Evolutionary conservation across 2,797 vertebrate genomes (phyloP).

Genomic region (Notoglanidium macrostoma): DNA sequence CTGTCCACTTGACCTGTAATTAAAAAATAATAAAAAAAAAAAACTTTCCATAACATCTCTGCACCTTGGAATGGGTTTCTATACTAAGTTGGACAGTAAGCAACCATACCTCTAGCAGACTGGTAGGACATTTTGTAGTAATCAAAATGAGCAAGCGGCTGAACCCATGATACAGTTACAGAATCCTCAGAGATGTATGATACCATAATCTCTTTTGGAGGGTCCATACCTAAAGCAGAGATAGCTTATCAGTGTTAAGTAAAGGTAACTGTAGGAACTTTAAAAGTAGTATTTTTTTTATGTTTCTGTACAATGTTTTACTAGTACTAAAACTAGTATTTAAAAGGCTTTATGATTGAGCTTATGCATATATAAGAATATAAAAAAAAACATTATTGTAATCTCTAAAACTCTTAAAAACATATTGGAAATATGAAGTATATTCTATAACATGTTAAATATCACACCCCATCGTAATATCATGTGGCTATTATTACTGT

Average conservation of each 20-base stretch:
- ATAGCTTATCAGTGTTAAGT: neutral
- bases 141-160: constrained; percentile 84
- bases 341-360: neutral
- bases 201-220: constrained; percentile 84
- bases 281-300: neutral
- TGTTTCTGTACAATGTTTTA: neutral
- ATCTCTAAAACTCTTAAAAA: neutral
- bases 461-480: neutral
- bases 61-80: neutral
- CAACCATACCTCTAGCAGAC: constrained; percentile 81
- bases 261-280: neutral
- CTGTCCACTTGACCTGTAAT: constrained; percentile 86
- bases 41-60: neutral
- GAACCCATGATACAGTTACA: constrained; percentile 84
- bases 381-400: no score
- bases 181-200: constrained; percentile 87
- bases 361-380: neutral
- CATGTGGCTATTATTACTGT: neutral
- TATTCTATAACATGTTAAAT: neutral
- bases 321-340: neutral
- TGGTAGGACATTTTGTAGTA: constrained; percentile 92
- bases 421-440: neutral
- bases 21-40: neutral
- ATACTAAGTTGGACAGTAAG: neutral
- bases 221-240: constrained; percentile 82